phyloP scores from a whole-genome alignment of 2,113 vertebrate species.

The Eleginops maclovinus region DNA sequence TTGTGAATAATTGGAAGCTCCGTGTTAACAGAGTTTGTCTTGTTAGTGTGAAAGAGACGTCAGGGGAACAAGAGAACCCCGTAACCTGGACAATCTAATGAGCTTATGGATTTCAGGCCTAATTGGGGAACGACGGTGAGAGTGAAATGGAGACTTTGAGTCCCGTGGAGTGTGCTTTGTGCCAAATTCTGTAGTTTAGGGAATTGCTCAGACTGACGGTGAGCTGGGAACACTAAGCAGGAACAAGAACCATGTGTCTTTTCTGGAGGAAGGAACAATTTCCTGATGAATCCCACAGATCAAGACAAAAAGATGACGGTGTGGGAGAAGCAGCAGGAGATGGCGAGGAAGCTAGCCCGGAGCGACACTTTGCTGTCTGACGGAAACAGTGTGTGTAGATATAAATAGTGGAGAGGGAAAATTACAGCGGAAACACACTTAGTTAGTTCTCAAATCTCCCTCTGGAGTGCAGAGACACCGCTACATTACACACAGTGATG shows the following conservation, averaged over 20 bases:
- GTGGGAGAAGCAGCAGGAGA: constrained; percentile 39
- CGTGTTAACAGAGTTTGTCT: constrained; percentile 72
- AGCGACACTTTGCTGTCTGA: constrained; percentile 64
- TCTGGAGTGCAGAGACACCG: constrained; percentile 37
- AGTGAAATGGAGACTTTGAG: constrained; percentile 36
- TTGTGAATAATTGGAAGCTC: constrained; percentile 71
- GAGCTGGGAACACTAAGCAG: not conserved
- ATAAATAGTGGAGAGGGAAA: constrained; percentile 67
- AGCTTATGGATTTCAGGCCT: constrained; percentile 73
- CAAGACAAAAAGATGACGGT: constrained; percentile 42
- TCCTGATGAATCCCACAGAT: constrained; percentile 47
- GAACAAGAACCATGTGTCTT: not conserved
- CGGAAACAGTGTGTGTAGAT: constrained; percentile 51
- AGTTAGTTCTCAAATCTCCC: constrained; percentile 44
- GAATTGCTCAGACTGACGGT: constrained; percentile 14
- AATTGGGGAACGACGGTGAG: constrained; percentile 59
- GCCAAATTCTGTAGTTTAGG: constrained; percentile 32
- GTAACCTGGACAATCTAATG: constrained; percentile 71
- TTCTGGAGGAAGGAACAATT: not conserved
- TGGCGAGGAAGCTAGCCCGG: constrained; percentile 57
- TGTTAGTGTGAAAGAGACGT: constrained; percentile 65
- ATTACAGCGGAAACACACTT: constrained; percentile 41
- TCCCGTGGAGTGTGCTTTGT: constrained; percentile 4
- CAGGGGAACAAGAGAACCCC: constrained; percentile 44
- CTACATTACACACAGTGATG: not conserved